Conservation (phyloP, 2,888 invertebrate species). For the Eupithecia dodoneata region DNA sequence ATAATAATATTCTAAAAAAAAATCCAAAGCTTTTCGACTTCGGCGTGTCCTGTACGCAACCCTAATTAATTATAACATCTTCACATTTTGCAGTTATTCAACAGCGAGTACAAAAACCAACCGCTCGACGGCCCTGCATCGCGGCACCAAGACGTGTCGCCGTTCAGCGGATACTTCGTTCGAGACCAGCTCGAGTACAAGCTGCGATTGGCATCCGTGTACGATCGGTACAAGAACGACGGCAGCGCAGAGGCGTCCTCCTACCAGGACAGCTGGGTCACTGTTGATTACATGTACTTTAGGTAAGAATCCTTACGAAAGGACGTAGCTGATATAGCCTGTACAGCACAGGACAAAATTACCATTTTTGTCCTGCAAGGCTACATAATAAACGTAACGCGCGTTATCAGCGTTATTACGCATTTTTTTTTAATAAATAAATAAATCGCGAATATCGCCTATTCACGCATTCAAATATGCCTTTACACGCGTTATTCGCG, state of each 20-base stretch:
- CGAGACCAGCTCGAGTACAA: constrained; percentile 86
- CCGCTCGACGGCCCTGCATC: not conserved
- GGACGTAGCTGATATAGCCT: not conserved
- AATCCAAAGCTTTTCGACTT: too few species aligned
- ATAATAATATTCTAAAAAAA: too few species aligned
- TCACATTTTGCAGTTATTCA: constrained; percentile 65
- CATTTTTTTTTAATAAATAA: too few species aligned
- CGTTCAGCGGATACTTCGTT: constrained; percentile 76
- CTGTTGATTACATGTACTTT: constrained; percentile 97
- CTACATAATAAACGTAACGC: too few species aligned
- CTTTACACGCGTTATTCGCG: too few species aligned
- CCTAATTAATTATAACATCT: constrained; percentile 32
- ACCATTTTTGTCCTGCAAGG: too few species aligned
- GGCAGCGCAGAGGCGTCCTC: constrained; percentile 88
- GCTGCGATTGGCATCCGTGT: constrained; percentile 88
- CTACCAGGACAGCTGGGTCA: constrained; percentile 89
- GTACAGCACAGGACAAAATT: not conserved
- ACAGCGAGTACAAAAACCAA: constrained; percentile 56
- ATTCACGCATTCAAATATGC: too few species aligned
- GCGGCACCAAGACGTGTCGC: constrained; percentile 8
- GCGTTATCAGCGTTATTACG: too few species aligned
- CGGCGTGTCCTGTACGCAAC: too few species aligned
- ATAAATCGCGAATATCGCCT: too few species aligned
- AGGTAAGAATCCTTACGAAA: constrained; percentile 71
- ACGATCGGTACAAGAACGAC: constrained; percentile 79